Evolutionary conservation across 2,113 vertebrate genomes (phyloP), one percentile per base, ranked within the genome.

Genomic region (Mesembrinibis cayennensis): DNA sequence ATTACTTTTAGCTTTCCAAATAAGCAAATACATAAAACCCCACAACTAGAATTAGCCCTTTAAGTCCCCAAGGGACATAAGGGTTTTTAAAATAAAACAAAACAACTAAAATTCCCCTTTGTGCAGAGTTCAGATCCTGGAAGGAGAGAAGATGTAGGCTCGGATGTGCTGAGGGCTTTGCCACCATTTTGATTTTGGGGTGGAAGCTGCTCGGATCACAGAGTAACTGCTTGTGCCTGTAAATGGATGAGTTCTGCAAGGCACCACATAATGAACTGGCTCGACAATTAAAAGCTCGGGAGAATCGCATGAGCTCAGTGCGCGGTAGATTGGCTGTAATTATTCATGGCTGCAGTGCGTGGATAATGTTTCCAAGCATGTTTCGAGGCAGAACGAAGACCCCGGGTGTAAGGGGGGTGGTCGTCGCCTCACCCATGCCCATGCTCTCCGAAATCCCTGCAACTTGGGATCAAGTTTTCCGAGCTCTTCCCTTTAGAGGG

Each of bases 401-500:
- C 36, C 14, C 7, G 67, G 26, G 8, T 49, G 55, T n/a, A 40
- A 55, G 61, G 59, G 55, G 32, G 32, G 15, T 10, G 50, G 47
- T 47, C 20, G 4, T 17, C 0, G 0, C 27, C 52, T 89, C 8
- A 2, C 16, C n/a, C 22, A 1, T 69, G 77, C 14, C 61, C 40
- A 9, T 0, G 1, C 23, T 59, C 9, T 14, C 44, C 50, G 29
- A 32, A n/a, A 44, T 36, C 62, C 32, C 71, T 36, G 38, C 55
- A 27, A 3, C 23, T 91, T 91, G 2, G 17, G 11, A 38, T 3
- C 0, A 16, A 3, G 34, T 53, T 77, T 78, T 71, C 55, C 65
- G 65, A 18, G 32, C 61, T 77, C 61, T 92, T 81, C 56, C 96
- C 97, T 97, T 95, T 94, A 97, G 97, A 90, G 93, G 95, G 97